Evolutionary conservation across 1,140 invertebrate genomes (phyloP), one percentile per base, ranked within the genome.

Genomic region (Ephestia elutella): DNA sequence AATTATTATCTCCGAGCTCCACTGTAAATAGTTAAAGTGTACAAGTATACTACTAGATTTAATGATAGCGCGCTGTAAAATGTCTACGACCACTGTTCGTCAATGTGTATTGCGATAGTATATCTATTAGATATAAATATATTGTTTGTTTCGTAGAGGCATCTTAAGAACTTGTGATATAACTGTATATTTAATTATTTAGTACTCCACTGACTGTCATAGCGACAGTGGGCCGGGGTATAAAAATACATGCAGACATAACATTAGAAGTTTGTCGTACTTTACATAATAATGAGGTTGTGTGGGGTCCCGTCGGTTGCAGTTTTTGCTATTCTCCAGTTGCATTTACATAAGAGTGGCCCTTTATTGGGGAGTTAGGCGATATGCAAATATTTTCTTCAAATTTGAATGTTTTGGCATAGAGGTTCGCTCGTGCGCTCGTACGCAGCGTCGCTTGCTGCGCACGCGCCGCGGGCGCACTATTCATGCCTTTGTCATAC

Each of bases 331-430:
- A 77, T 80, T 80, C 77, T 69, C 64, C 59, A 56, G 60, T 61
- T 60, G 66, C 67, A 88, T 88, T 88, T 83, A 85, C 84, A 88
- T 88, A 79, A 84, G 75, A 86, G 68, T 78, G 70, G 67, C 65
- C 65, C 63, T 57, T 60, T 73, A 77, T 83, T 85, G 76, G 81
- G 82, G 81, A 72, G 80, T 86, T 78, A 81, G 76, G 72, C 78
- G 86, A 87, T 88, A 88, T 87, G 86, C 83, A 88, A 88, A 88
- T 88, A 85, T 86, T 86, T 87, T 73, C 72, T 83, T 82, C 56
- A 81, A 80, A 80, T 81, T 80, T 71, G 68, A 82, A 83, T 82
- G 70, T 71, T 25, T 66, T 54, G 61, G 61, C 65, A 70, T 54
- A 60, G 67, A 66, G 54, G 48, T 11, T 54, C 63, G 69, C 66